These are phyloP conservation scores for Rhinolophus sinicus DNA, from an alignment of 2,113 vertebrate genomes.

Conservation along the genomic window DNA sequence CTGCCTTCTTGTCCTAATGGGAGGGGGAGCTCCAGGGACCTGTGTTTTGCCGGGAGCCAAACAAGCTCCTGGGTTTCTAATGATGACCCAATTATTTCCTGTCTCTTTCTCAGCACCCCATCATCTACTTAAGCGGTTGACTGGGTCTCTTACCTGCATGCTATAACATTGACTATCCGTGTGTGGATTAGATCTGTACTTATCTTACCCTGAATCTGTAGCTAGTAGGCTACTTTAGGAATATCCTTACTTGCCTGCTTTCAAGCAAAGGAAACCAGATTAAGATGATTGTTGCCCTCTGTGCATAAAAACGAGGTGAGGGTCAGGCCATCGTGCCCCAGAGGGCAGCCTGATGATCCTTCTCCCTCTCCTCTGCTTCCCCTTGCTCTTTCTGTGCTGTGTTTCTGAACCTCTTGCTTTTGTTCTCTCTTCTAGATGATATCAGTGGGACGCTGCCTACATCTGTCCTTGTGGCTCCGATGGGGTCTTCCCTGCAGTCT, in stretches of 20 bases:
- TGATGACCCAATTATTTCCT: background rate
- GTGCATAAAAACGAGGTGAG: background rate
- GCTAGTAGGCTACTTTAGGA: background rate
- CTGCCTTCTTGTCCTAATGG: background rate
- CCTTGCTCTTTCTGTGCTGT: slow-evolving; percentile 36
- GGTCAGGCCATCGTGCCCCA: background rate
- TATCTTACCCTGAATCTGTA: background rate
- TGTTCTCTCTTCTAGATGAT: slow-evolving; percentile 93
- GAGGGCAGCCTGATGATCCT: slow-evolving; percentile 11
- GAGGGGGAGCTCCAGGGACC: background rate
- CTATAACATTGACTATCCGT: background rate
- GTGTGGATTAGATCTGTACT: background rate
- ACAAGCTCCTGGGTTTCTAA: background rate
- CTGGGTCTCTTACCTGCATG: slow-evolving; percentile 38
- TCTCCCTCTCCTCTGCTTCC: slow-evolving; percentile 39
- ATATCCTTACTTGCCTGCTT: background rate
- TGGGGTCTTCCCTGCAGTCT: slow-evolving; percentile 97
- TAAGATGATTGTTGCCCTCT: background rate
- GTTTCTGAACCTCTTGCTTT: slow-evolving; percentile 81
- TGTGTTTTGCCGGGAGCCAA: background rate
- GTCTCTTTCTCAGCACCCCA: background rate
- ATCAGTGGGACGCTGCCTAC: slow-evolving; percentile 96
- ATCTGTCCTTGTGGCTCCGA: slow-evolving; percentile 94
- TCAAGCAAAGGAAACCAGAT: background rate
- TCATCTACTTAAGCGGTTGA: background rate